These are phyloP conservation scores for Pollenia amentaria DNA, from an alignment of 2,888 invertebrate genomes.

Conservation along the genomic window DNA sequence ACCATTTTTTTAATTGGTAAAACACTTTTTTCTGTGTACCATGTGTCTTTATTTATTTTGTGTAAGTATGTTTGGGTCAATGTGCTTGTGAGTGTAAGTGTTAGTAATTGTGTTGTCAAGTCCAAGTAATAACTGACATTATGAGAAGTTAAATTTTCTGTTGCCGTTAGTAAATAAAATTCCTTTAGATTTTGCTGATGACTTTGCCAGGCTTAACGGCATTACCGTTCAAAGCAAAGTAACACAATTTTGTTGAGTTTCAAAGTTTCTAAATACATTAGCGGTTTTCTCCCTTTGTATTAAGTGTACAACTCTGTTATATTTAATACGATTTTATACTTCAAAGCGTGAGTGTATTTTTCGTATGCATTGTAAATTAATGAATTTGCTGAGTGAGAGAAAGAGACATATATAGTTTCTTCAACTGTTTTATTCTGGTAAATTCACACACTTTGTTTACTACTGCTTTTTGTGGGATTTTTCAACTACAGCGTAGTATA, in stretches of 20 bases:
- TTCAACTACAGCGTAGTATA: too few species aligned
- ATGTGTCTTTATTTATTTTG: not conserved
- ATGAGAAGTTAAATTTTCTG: conserved; percentile 5
- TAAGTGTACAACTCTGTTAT: too few species aligned
- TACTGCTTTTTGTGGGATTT: too few species aligned
- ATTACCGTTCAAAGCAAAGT: not conserved
- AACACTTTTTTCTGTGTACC: not conserved
- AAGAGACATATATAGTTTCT: too few species aligned
- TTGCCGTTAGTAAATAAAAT: not conserved
- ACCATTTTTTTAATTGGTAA: too few species aligned
- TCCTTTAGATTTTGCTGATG: conserved; percentile 14
- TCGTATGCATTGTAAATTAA: too few species aligned
- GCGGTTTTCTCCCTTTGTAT: too few species aligned
- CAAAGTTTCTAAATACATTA: not conserved
- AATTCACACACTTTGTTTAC: too few species aligned
- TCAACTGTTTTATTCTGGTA: too few species aligned
- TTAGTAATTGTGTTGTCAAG: not conserved
- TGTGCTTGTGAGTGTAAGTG: not conserved
- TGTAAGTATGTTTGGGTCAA: not conserved
- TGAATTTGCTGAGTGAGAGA: too few species aligned
- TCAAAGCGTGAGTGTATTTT: too few species aligned
- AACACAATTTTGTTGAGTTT: conserved; percentile 6
- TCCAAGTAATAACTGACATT: conserved; percentile 32
- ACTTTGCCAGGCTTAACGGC: conserved; percentile 8
- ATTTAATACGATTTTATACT: too few species aligned